Conservation (phyloP, 2,113 vertebrate genomes). For the Benitochromis conjunctus region DNA sequence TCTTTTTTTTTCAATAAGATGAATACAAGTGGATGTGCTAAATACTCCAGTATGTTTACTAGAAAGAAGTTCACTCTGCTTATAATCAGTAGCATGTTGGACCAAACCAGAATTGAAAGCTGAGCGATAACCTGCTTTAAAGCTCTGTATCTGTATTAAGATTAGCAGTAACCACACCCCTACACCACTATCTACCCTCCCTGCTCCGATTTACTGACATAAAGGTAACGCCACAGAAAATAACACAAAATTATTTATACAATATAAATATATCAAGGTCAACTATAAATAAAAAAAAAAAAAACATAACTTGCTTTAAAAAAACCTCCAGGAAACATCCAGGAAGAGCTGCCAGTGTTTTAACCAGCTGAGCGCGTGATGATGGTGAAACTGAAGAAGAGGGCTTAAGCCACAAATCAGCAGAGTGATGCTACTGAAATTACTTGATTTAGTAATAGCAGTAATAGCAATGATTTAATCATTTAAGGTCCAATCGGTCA, state of each 20-base stretch:
- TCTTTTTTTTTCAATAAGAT: not conserved
- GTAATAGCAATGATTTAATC: no score
- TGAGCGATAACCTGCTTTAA: not conserved
- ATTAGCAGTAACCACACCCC: not conserved
- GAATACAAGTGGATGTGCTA: not conserved
- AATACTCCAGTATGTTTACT: rapidly evolving
- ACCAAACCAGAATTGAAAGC: not conserved
- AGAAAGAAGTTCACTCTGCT: not conserved
- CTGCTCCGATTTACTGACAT: not conserved
- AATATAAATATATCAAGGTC: not conserved
- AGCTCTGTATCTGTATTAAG: not conserved
- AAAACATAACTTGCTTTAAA: not conserved
- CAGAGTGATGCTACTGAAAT: not conserved
- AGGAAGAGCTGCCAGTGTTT: not conserved
- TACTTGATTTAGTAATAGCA: no score
- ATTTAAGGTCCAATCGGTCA: not conserved
- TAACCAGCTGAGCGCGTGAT: not conserved
- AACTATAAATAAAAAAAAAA: not conserved
- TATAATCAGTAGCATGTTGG: not conserved
- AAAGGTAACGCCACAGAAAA: not conserved
- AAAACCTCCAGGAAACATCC: not conserved
- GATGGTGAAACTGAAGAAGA: not conserved
- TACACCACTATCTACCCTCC: not conserved
- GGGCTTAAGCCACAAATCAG: not conserved
- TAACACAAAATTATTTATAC: not conserved